Conservation (phyloP, 1,140 invertebrate genomes). For the Cotesia glomerata region DNA sequence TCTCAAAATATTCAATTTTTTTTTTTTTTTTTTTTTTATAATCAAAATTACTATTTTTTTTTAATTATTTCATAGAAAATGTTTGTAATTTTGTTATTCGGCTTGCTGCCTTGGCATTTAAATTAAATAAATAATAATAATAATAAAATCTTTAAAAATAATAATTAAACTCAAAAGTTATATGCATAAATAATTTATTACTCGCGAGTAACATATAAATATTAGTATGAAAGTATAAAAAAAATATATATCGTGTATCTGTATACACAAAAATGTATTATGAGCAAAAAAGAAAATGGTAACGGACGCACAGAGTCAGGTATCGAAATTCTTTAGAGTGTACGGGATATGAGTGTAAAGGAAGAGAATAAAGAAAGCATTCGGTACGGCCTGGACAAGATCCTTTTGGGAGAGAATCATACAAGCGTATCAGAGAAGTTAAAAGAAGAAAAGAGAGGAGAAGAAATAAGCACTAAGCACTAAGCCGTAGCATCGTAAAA, state of each 20-base stretch:
- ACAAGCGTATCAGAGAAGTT: background rate
- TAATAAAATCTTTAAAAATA: too few relatives aligned
- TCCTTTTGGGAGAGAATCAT: background rate
- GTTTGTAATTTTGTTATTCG: too few relatives aligned
- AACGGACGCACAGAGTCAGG: background rate
- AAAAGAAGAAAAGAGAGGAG: background rate
- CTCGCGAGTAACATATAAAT: too few relatives aligned
- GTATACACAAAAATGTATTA: background rate
- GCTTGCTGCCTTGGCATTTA: too few relatives aligned
- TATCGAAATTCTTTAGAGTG: slow-evolving; percentile 2
- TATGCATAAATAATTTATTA: too few relatives aligned
- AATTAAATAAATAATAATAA: too few relatives aligned
- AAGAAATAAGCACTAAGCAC: background rate
- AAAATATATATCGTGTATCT: background rate
- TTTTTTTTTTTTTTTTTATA: too few relatives aligned
- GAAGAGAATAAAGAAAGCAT: background rate
- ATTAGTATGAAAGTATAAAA: too few relatives aligned
- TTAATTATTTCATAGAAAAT: too few relatives aligned
- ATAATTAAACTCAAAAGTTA: too few relatives aligned
- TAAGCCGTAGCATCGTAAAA: background rate
- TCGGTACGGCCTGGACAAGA: background rate
- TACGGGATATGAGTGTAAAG: background rate
- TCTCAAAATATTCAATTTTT: too few relatives aligned
- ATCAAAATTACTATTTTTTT: too few relatives aligned
- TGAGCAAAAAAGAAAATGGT: background rate